Evolutionary conservation across 2,797 vertebrate genomes (phyloP).

Genomic region (Protosalanx chinensis): DNA sequence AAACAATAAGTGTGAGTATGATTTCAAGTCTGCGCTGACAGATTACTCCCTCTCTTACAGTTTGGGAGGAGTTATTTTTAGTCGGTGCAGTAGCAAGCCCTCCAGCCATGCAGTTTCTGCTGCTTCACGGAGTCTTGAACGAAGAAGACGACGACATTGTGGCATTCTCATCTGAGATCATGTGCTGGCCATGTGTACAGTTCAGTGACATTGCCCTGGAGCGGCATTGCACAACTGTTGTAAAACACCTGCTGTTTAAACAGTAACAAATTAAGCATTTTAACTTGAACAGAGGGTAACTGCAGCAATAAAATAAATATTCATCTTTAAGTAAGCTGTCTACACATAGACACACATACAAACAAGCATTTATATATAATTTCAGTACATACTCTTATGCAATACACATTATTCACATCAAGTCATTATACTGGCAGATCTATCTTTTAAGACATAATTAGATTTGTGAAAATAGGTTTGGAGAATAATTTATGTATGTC

Average conservation of each 20-base stretch:
- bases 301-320: neutral
- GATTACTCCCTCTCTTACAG: conserved; percentile 11
- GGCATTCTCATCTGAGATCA: conserved; percentile 59
- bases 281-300: conserved; percentile 61
- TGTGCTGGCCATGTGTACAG: conserved; percentile 67
- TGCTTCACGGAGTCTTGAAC: conserved; percentile 46
- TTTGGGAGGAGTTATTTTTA: conserved; percentile 20
- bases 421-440: conserved; percentile 37
- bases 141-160: conserved; percentile 63
- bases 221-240: conserved; percentile 41
- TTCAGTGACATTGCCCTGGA: conserved; percentile 62
- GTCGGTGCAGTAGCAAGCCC: conserved; percentile 15
- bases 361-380: conserved; percentile 15
- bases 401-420: conserved; percentile 18
- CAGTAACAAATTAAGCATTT: conserved; percentile 54
- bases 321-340: conserved; percentile 17
- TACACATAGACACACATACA: conserved; percentile 1
- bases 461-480: conserved; percentile 26
- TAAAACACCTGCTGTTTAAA: conserved; percentile 59
- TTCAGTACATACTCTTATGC: conserved; percentile 26
- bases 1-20: neutral
- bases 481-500: conserved; percentile 15
- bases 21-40: neutral
- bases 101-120: conserved; percentile 48
- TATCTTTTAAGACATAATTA: conserved; percentile 18